phyloP scores from a whole-genome alignment of 2,797 vertebrate species.

The Monodelphis domestica region DNA sequence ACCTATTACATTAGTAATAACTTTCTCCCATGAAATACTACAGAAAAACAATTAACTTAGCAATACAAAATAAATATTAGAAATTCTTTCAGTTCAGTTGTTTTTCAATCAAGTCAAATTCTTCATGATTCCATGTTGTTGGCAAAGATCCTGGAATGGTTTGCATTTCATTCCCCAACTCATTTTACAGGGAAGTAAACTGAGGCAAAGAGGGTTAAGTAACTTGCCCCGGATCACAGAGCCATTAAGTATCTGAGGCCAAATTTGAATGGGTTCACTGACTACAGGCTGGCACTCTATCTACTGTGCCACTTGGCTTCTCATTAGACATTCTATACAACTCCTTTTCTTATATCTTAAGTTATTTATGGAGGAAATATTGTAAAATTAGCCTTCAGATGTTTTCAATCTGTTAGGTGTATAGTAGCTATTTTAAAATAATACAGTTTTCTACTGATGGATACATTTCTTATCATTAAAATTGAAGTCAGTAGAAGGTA shows the following conservation, averaged over 20 bases:
- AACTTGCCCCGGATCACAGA: too few relatives aligned
- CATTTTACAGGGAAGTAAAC: too few relatives aligned
- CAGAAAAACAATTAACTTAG: background rate
- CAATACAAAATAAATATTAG: background rate
- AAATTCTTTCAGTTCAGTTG: too few relatives aligned
- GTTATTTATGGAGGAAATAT: background rate
- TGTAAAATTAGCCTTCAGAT: background rate
- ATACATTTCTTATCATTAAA: background rate
- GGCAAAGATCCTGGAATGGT: too few relatives aligned
- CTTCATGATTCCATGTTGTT: too few relatives aligned
- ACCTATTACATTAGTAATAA: background rate
- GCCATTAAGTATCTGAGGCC: too few relatives aligned
- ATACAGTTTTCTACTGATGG: background rate
- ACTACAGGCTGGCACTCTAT: too few relatives aligned
- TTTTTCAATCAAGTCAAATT: too few relatives aligned
- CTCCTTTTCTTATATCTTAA: background rate
- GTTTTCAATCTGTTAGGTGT: background rate
- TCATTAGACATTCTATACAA: background rate
- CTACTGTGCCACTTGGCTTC: too few relatives aligned
- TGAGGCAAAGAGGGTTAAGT: too few relatives aligned
- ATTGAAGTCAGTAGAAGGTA: background rate
- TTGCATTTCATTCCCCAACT: too few relatives aligned
- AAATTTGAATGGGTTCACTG: too few relatives aligned
- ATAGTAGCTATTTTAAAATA: background rate
- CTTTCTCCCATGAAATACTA: background rate